Conservation (phyloP, 2,888 invertebrate genomes). For the Acholoe squamosa region DNA sequence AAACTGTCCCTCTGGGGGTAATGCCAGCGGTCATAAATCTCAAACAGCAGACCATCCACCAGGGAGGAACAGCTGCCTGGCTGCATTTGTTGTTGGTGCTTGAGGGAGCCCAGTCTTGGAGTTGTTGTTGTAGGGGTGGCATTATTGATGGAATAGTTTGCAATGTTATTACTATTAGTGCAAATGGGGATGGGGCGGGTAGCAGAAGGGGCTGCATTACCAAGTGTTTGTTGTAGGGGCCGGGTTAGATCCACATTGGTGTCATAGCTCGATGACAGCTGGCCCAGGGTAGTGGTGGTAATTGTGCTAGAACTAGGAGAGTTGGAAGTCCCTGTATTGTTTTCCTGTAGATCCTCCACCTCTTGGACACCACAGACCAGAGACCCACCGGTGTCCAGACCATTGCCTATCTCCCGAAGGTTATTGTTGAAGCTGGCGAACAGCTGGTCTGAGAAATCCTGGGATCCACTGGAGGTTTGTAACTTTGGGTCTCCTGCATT, state of each 20-base stretch:
- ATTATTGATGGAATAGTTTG: too few relatives aligned
- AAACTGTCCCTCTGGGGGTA: constrained; percentile 76
- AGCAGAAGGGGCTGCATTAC: background rate
- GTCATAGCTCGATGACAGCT: too few relatives aligned
- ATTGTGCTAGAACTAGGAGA: too few relatives aligned
- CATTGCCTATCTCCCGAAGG: background rate
- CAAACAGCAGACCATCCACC: constrained; percentile 81
- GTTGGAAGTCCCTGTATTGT: background rate
- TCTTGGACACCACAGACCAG: background rate
- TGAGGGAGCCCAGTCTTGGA: background rate
- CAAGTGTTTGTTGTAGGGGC: background rate
- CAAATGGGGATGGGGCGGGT: background rate
- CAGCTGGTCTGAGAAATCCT: background rate
- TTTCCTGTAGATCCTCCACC: background rate
- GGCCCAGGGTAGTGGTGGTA: too few relatives aligned
- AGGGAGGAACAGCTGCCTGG: constrained; percentile 72
- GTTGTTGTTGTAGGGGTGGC: background rate
- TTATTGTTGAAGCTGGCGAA: background rate
- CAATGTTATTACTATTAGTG: too few relatives aligned
- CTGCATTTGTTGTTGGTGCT: background rate
- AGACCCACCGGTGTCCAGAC: too few relatives aligned
- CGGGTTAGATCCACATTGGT: background rate
- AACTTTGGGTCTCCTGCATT: background rate
- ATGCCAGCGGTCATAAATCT: constrained; percentile 81
- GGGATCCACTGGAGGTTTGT: background rate